Conservation (phyloP, 1,140 invertebrate species). For the Drosophila pectinifera region DNA sequence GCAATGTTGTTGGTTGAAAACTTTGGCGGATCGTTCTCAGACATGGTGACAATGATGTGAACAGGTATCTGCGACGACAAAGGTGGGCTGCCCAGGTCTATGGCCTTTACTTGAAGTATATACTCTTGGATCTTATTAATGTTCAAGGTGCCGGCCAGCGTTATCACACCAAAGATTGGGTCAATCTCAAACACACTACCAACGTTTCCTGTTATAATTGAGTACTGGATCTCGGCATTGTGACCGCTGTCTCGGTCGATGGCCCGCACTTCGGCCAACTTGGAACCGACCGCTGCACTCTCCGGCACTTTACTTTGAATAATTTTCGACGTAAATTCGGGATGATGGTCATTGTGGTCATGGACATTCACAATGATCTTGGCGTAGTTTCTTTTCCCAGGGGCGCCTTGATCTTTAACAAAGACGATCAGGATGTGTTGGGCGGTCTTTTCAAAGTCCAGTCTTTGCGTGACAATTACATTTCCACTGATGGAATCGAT, state of each 20-base stretch:
- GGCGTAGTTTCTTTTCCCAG: slow-evolving; percentile 93
- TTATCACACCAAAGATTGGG: slow-evolving; percentile 90
- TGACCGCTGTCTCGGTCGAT: slow-evolving; percentile 93
- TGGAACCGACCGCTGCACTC: slow-evolving; percentile 90
- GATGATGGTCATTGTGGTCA: slow-evolving; percentile 96
- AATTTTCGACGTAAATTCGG: slow-evolving; percentile 91
- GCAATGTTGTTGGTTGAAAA: slow-evolving; percentile 89
- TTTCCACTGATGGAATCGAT: slow-evolving; percentile 92
- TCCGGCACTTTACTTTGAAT: slow-evolving; percentile 92
- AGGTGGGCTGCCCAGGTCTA: slow-evolving; percentile 91
- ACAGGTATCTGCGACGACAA: slow-evolving; percentile 92
- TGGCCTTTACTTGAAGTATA: slow-evolving; percentile 92
- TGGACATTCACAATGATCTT: slow-evolving; percentile 92
- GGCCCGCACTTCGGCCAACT: slow-evolving; percentile 90
- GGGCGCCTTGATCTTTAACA: slow-evolving; percentile 95
- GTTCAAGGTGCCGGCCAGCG: slow-evolving; percentile 91
- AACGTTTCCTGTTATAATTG: slow-evolving; percentile 93
- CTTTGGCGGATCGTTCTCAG: slow-evolving; percentile 93
- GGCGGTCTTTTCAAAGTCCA: slow-evolving; percentile 93
- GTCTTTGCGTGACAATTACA: slow-evolving; percentile 88
- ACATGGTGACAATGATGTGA: slow-evolving; percentile 94
- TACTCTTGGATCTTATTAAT: slow-evolving; percentile 90
- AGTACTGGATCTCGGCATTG: slow-evolving; percentile 92
- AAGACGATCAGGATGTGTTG: slow-evolving; percentile 95
- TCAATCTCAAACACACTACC: slow-evolving; percentile 94